Percentiles rank a stretch among this genome's conserved stretches.
Evolutionary conservation across 2,888 invertebrate genomes (phyloP).

Genomic region (Lamproptera curius): DNA sequence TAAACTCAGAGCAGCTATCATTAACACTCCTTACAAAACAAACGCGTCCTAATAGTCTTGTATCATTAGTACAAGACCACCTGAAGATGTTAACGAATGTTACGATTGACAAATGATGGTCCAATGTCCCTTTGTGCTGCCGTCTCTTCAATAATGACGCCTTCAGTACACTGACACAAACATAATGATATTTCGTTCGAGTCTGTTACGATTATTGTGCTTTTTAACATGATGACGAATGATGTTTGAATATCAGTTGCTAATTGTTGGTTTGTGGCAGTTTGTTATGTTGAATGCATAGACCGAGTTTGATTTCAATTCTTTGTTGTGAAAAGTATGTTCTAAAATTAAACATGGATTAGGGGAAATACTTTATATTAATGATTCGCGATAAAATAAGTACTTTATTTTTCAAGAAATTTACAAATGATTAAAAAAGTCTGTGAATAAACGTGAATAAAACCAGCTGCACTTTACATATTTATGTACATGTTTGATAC

Average conservation of each 20-base stretch:
- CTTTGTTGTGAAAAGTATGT: not conserved
- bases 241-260: not conserved
- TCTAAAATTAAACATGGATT: not conserved
- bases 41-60: constrained; percentile 9
- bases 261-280: not conserved
- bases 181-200: constrained; percentile 7
- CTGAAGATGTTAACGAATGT: constrained; percentile 13
- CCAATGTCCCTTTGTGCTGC: constrained; percentile 1
- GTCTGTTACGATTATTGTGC: not conserved
- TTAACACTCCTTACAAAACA: not conserved
- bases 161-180: constrained; percentile 4
- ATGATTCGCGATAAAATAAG: too few relatives aligned
- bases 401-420: too few relatives aligned
- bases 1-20: too few relatives aligned
- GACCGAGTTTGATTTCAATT: not conserved
- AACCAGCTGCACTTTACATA: too few relatives aligned
- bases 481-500: too few relatives aligned
- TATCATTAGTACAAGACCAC: constrained; percentile 12
- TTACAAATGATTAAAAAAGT: too few relatives aligned
- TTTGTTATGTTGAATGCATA: not conserved
- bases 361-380: not conserved
- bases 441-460: too few relatives aligned
- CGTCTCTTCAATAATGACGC: constrained; percentile 9
- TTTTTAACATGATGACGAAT: not conserved
- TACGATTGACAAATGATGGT: constrained; percentile 16